Percentiles rank a stretch among this genome's conserved stretches.
phyloP scores from a whole-genome alignment of 1,140 invertebrate genomes.

The Drosophila ercepeae region DNA sequence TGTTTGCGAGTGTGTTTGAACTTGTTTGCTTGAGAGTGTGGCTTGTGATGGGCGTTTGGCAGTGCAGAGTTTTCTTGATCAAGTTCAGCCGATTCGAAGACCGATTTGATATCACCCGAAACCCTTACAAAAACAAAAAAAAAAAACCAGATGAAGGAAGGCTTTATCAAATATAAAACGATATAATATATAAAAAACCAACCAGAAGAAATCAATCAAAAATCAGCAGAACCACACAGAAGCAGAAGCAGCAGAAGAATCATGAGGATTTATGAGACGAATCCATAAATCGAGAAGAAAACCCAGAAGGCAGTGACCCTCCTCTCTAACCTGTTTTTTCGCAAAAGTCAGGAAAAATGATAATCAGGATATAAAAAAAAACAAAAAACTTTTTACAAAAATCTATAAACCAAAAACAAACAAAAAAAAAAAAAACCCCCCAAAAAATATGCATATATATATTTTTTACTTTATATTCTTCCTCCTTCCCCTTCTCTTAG shows the following conservation, averaged over 20 bases:
- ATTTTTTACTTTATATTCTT: conserved; percentile 83
- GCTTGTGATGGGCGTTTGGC: conserved; percentile 7
- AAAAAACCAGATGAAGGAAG: conserved; percentile 24
- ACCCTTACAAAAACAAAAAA: conserved; percentile 3
- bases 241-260: conserved; percentile 49
- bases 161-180: conserved; percentile 26
- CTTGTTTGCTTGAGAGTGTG: conserved; percentile 25
- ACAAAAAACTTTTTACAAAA: conserved; percentile 41
- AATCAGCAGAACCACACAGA: conserved; percentile 31
- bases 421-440: conserved; percentile 25
- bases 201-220: conserved; percentile 24
- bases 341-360: conserved; percentile 21
- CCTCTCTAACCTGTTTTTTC: conserved; percentile 10
- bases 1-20: conserved; percentile 18
- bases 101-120: too few relatives aligned
- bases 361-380: conserved; percentile 34
- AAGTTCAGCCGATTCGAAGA: conserved; percentile 48
- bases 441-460: conserved; percentile 76
- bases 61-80: conserved; percentile 78
- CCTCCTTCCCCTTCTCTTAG: conserved; percentile 80
- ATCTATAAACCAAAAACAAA: conserved; percentile 50
- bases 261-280: conserved; percentile 28
- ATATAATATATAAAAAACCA: conserved; percentile 10
- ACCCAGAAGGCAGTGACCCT: conserved; percentile 18
- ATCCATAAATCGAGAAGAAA: conserved; percentile 22